Percentiles rank a stretch among this genome's conserved stretches.
phyloP scores from a whole-genome alignment of 2,888 invertebrate genomes.

The Agrotis ipsilon region DNA sequence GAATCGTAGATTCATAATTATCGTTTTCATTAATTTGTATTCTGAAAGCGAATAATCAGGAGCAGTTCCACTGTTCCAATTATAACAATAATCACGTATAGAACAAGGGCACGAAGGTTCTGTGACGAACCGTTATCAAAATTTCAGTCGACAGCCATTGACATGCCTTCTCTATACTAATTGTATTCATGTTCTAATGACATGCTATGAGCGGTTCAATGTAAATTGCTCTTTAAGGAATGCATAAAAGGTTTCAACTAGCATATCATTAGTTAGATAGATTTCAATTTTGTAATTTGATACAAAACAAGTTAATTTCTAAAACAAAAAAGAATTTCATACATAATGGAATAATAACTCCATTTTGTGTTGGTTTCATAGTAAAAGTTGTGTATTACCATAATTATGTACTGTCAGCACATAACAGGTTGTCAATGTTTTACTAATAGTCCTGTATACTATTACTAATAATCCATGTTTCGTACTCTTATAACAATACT shows the following conservation, averaged over 20 bases:
- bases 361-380: too few relatives aligned
- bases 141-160: constrained; percentile 59
- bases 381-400: too few relatives aligned
- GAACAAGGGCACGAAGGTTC: constrained; percentile 55
- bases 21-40: constrained; percentile 64
- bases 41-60: constrained; percentile 61
- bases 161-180: constrained; percentile 44
- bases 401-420: too few relatives aligned
- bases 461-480: neutral
- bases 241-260: constrained; percentile 13
- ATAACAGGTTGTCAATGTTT: too few relatives aligned
- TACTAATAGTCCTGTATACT: too few relatives aligned
- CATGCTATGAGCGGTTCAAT: constrained; percentile 11
- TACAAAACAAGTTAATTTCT: too few relatives aligned
- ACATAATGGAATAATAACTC: too few relatives aligned
- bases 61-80: constrained; percentile 64
- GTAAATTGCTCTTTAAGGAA: constrained; percentile 24
- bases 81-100: constrained; percentile 72
- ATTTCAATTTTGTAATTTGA: neutral
- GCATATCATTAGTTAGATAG: neutral
- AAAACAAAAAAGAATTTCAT: too few relatives aligned
- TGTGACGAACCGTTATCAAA: constrained; percentile 64
- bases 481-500: neutral
- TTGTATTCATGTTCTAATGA: constrained; percentile 44
- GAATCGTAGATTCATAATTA: constrained; percentile 57